Evolutionary conservation across 2,888 invertebrate genomes (phyloP).

Genomic region (Drepana falcataria): DNA sequence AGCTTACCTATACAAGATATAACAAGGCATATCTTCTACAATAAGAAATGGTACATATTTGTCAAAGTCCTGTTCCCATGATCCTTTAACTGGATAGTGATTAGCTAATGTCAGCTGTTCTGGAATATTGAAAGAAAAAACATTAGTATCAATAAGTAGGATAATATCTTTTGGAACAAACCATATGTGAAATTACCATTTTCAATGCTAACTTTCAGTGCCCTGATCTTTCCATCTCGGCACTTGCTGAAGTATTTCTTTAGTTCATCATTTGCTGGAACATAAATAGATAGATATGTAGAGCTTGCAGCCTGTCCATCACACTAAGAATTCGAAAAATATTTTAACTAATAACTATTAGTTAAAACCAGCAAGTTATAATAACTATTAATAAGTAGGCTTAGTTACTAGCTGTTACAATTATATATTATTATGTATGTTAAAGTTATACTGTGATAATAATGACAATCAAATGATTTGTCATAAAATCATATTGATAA

Average conservation of each 20-base stretch:
- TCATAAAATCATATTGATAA: no score
- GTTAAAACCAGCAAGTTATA: no score
- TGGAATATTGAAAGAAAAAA: conserved; percentile 47
- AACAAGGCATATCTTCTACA: conserved; percentile 91
- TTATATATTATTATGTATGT: no score
- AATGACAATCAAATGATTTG: no score
- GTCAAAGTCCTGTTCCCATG: conserved; percentile 93
- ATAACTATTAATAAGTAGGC: no score
- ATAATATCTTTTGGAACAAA: no score
- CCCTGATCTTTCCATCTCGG: conserved; percentile 87
- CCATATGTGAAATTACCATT: conserved; percentile 81
- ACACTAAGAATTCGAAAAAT: no score
- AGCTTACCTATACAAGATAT: conserved; percentile 88
- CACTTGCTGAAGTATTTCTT: conserved; percentile 90
- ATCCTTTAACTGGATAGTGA: conserved; percentile 82
- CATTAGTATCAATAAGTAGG: no score
- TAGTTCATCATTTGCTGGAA: conserved; percentile 89
- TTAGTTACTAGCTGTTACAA: no score
- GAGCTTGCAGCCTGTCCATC: conserved; percentile 4
- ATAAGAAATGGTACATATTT: conserved; percentile 84
- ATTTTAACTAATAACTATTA: no score
- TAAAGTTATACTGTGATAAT: no score
- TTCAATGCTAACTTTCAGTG: conserved; percentile 90
- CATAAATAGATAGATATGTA: conserved; percentile 8
- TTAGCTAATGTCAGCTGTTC: conserved; percentile 86